Evolutionary conservation across 2,797 vertebrate species (phyloP), one percentile per base, ranked within the genome.

Genomic region (Onychomys torridus): DNA sequence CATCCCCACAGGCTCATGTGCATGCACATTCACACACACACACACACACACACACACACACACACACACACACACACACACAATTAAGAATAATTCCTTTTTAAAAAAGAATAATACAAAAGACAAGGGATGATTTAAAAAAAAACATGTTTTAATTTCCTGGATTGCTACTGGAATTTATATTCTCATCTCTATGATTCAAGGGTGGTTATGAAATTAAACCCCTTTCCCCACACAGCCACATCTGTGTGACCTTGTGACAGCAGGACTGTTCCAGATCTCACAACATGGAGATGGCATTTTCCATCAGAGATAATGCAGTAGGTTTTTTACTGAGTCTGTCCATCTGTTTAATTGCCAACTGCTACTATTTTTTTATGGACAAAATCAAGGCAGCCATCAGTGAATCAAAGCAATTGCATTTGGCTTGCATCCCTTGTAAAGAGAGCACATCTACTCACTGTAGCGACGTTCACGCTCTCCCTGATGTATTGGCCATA

Each of bases 281-380:
- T 27, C 65, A 55, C 2, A 65, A 21, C 61, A 32, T 0, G 2
- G 65, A 19, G 67, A 69, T n/a, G 65, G 12, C 87, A 96, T 94
- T 89, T 95, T 55, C 71, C 87, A 86, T 65, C 46, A 83, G 93
- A 90, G 77, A 96, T 83, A 90, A 82, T 55, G 46, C 34, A 32
- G 49, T 73, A 49, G n/a, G 13, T 29, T 69, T 69, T 55, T 87
- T 29, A 37, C 84, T 19, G 46, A 46, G 14, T 55, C 89, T 96
- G 96, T 95, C 92, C 93, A 55, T 95, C 90, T 88, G 67, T 91
- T 96, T 96, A 85, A 96, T 93, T 97, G 94, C 95, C 93, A 97
- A 96, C 87, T 96, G 97, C 91, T 94, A 93, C 88, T 96, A 84
- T 95, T 94, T 96, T 91, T 77, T 87, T 8, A 94, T 87, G 91